phyloP scores from a whole-genome alignment of 1,140 invertebrate species.

The Pogonognathellus flavescens region DNA sequence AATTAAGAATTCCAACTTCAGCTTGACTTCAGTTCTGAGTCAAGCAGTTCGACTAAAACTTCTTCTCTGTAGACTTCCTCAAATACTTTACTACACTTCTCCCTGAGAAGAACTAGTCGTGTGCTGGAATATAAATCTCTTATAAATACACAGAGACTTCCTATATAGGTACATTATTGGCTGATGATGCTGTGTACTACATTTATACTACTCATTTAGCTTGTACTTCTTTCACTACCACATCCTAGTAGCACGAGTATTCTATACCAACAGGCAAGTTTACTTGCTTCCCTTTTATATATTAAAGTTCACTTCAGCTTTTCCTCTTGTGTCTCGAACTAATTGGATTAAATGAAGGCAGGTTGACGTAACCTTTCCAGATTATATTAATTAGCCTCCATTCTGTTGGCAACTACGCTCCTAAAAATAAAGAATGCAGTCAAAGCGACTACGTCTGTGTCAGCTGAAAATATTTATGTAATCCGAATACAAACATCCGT shows the following conservation, averaged over 20 bases:
- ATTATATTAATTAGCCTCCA: slow-evolving; percentile 43
- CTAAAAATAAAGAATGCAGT: slow-evolving; percentile 26
- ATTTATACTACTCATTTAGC: neutral
- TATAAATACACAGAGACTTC: neutral
- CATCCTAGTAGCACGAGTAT: neutral
- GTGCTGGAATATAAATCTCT: neutral
- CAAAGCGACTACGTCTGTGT: neutral
- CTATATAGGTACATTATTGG: neutral
- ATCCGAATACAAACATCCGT: too few relatives aligned
- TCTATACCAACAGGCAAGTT: neutral
- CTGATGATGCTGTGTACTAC: neutral
- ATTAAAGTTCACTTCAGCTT: slow-evolving; percentile 36
- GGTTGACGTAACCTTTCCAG: slow-evolving; percentile 32
- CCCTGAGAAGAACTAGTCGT: neutral
- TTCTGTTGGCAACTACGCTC: slow-evolving; percentile 10
- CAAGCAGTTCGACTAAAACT: too few relatives aligned
- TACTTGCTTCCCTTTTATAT: neutral
- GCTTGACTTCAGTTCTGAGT: slow-evolving; percentile 31
- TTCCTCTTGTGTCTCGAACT: slow-evolving; percentile 34
- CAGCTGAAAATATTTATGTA: too few relatives aligned
- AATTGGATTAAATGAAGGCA: slow-evolving; percentile 49
- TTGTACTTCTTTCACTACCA: neutral
- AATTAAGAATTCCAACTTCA: slow-evolving; percentile 39
- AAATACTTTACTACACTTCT: neutral
- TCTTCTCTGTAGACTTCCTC: neutral